A percentile compares a stretch with the other conserved stretches of the same genome.
phyloP scores from a whole-genome alignment of 2,797 vertebrate genomes.

The Phylloscopus collybita region DNA sequence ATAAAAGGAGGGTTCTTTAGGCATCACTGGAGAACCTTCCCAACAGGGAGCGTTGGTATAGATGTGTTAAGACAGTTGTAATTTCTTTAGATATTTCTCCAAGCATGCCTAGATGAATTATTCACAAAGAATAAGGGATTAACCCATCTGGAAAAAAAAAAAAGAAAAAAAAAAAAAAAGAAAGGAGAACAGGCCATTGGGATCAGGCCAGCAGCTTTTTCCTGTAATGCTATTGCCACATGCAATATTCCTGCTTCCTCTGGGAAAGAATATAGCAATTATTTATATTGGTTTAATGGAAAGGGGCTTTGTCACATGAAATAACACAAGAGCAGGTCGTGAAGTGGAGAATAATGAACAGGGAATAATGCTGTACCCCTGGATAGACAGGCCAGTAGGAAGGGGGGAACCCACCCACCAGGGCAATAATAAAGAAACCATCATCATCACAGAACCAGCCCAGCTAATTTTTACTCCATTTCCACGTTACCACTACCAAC shows the following conservation, averaged over 20 bases:
- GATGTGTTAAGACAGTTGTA: background rate
- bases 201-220: conserved; percentile 16
- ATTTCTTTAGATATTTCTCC: conserved; percentile 12
- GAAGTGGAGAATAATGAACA: background rate
- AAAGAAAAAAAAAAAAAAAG: background rate
- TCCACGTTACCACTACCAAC: background rate
- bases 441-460: background rate
- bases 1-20: background rate
- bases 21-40: background rate
- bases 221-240: background rate
- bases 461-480: background rate
- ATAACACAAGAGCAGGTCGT: background rate
- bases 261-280: background rate
- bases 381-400: background rate
- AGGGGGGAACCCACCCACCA: background rate
- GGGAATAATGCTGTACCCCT: background rate
- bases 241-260: background rate
- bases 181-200: background rate
- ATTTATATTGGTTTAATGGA: conserved; percentile 32
- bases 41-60: background rate
- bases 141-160: background rate
- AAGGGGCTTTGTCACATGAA: background rate
- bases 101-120: conserved; percentile 40
- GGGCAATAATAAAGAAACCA: background rate
- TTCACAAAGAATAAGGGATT: conserved; percentile 40